These are phyloP conservation scores for Bombus superbus DNA, from an alignment of 1,140 invertebrate genomes.

Conservation along the genomic window DNA sequence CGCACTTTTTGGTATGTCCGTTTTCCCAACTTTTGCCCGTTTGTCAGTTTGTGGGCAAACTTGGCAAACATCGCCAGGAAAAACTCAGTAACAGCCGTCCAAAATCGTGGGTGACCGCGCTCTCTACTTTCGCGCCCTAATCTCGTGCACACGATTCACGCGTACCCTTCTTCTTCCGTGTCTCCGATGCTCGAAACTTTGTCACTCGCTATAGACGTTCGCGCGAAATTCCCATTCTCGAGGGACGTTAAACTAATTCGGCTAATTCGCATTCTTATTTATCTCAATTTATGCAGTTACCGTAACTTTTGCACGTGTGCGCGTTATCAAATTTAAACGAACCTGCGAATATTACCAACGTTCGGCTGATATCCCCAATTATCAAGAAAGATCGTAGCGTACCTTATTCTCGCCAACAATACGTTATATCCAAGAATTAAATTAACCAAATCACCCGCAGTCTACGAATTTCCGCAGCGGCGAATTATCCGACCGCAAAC, in stretches of 20 bases:
- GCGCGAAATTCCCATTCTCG: neutral
- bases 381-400: no score
- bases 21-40: neutral
- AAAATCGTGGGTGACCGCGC: neutral
- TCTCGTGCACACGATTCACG: neutral
- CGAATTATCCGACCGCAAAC: neutral
- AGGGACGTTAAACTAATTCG: neutral
- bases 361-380: no score
- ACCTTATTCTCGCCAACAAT: no score
- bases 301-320: no score
- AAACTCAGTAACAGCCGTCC: neutral
- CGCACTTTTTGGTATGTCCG: neutral
- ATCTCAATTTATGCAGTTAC: neutral
- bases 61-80: neutral
- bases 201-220: neutral
- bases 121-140: conserved; percentile 3
- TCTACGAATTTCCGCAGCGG: no score
- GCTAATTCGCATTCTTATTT: neutral
- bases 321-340: no score
- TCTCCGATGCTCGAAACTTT: neutral
- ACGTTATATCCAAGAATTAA: no score
- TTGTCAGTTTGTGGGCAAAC: neutral
- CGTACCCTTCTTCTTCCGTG: neutral
- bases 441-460: no score
- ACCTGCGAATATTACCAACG: no score